Evolutionary conservation across 2,888 invertebrate genomes (phyloP), one percentile per base, ranked within the genome.

Genomic region (Cephus rjabovi): DNA sequence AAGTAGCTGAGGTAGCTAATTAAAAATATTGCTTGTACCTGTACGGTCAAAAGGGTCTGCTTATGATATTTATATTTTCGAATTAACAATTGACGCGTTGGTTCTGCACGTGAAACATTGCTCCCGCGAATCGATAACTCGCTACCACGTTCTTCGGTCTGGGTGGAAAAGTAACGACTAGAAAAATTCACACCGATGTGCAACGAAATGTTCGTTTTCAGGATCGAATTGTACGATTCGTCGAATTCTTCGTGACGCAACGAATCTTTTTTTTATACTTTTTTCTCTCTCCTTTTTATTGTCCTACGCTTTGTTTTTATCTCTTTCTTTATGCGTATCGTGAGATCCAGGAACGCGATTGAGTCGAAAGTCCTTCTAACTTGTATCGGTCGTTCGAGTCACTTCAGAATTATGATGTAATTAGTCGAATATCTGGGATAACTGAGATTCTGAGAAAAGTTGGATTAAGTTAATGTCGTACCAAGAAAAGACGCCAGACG

Each of bases 351-450:
- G 23, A 56, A 71, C 71, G 71, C 71, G 71, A 34, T 33, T 12
- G 71, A 4, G 31, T 23, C 23, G 56, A 56, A 56, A 56, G 23
- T 56, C 56, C 2, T 56, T 56, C 23, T 56, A 23, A 23, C 56
- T 56, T 56, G 23, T 56, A 56, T 56, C 23, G 56, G 56, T 56
- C 56, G 56, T 56, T 56, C 56, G 56, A 34, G 71, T 71, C 71
- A 30, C 33, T 71, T 34, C 71, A 34, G 71, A 71, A 71, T 71
- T 71, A 71, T 71, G 31, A 71, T 71, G 71, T 34, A 71, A 71
- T 71, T 71, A 71, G 71, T 71, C 71, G 71, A 71, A 71, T 71
- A 71, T 71, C 71, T 71, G 33, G 71, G 15, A 71, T 34, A 34
- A 34, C 71, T 71, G 31, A 71, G 71, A 71, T 71, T 71, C 71